Conservation (phyloP, 2,888 invertebrate species). For the Drosophila histrio region DNA sequence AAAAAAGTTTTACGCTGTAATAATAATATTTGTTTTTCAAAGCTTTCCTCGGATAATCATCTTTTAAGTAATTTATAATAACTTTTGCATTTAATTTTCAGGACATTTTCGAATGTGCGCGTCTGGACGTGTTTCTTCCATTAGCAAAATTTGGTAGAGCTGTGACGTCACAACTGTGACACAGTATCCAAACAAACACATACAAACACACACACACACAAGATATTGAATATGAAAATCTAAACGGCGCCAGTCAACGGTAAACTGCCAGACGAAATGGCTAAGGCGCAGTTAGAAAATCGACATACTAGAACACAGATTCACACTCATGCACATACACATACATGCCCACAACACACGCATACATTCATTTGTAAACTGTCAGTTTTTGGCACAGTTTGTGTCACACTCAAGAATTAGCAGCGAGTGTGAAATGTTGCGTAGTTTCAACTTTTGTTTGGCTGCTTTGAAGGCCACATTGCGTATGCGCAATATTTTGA, state of each 20-base stretch:
- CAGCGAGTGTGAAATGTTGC: constrained; percentile 40
- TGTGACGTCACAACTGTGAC: constrained; percentile 38
- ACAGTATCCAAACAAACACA: constrained; percentile 10
- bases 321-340: constrained; percentile 2
- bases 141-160: background rate
- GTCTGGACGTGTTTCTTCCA: background rate
- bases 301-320: constrained; percentile 1
- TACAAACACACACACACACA: background rate
- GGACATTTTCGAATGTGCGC: background rate
- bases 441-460: constrained; percentile 22
- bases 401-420: constrained; percentile 34
- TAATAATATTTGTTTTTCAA: background rate
- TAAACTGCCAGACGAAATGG: constrained; percentile 47
- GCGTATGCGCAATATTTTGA: constrained; percentile 59
- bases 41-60: background rate
- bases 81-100: background rate
- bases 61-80: background rate
- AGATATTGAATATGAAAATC: constrained; percentile 22
- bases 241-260: constrained; percentile 45
- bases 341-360: background rate
- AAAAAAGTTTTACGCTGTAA: no score
- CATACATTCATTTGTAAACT: constrained; percentile 11
- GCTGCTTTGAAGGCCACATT: constrained; percentile 39
- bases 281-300: constrained; percentile 43
- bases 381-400: constrained; percentile 51